phyloP scores from a whole-genome alignment of 1,140 invertebrate species.

The Melipona quadrifasciata region DNA sequence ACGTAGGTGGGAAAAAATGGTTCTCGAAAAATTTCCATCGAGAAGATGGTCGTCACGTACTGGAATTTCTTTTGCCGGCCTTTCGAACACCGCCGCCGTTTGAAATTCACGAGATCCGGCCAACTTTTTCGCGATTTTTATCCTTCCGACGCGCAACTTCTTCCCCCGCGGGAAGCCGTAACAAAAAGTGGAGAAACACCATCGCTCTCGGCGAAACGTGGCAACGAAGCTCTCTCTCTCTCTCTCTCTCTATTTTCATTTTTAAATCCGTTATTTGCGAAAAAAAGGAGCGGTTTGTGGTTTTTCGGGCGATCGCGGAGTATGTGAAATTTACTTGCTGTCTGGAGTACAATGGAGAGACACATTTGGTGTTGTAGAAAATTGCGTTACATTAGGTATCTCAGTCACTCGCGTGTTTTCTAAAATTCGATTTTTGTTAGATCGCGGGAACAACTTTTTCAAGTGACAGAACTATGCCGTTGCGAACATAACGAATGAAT shows the following conservation, averaged over 20 bases:
- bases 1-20: background rate
- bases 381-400: too few species aligned
- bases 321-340: too few species aligned
- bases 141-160: background rate
- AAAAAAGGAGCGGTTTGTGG: background rate
- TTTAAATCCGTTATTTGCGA: background rate
- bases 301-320: too few species aligned
- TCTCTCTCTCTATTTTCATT: background rate
- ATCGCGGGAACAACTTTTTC: too few species aligned
- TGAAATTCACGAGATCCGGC: conserved; percentile 25
- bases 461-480: too few species aligned
- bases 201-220: background rate
- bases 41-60: conserved; percentile 4
- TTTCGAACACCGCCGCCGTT: background rate
- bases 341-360: too few species aligned
- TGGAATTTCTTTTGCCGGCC: background rate
- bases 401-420: too few species aligned
- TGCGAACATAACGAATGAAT: too few species aligned
- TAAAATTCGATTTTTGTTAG: too few species aligned
- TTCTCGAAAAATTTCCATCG: background rate
- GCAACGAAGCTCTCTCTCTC: too few species aligned
- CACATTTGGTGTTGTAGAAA: too few species aligned
- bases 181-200: background rate
- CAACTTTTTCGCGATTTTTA: conserved; percentile 19
- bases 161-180: background rate